These are phyloP conservation scores for Myzus persicae DNA, from an alignment of 1,140 invertebrate species.

Conservation along the genomic window DNA sequence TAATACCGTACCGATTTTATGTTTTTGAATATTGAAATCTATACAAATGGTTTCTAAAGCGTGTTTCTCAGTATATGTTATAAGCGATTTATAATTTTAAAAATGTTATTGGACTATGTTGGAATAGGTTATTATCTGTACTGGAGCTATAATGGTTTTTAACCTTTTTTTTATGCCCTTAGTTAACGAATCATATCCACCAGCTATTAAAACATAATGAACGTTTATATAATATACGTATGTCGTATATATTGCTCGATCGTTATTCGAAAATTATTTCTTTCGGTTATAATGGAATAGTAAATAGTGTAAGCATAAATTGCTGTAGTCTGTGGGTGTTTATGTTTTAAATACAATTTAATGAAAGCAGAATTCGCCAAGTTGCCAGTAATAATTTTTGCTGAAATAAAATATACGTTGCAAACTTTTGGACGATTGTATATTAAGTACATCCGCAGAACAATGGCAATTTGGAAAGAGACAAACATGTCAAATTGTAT, in stretches of 20 bases:
- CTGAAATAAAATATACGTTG: background rate
- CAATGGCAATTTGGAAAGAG: background rate
- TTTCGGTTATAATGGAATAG: background rate
- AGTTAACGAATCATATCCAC: background rate
- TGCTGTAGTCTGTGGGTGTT: background rate
- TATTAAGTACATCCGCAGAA: background rate
- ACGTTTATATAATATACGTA: background rate
- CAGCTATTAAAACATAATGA: background rate
- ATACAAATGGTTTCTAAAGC: background rate
- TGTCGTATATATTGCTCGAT: too few species aligned
- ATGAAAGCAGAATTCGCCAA: background rate
- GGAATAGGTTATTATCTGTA: slow-evolving; percentile 2
- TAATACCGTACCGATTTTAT: background rate
- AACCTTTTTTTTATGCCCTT: background rate
- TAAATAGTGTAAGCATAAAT: slow-evolving; percentile 9
- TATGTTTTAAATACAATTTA: background rate
- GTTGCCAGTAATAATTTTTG: background rate
- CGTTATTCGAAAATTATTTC: background rate
- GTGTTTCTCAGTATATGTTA: background rate
- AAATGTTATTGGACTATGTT: background rate
- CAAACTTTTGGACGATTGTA: background rate
- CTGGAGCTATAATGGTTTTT: background rate
- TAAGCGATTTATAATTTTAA: background rate
- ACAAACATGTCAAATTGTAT: background rate
- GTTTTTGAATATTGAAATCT: background rate